Percentiles rank a stretch among this genome's conserved stretches.
phyloP scores from a whole-genome alignment of 2,113 vertebrate species.

The Hippolais icterina region DNA sequence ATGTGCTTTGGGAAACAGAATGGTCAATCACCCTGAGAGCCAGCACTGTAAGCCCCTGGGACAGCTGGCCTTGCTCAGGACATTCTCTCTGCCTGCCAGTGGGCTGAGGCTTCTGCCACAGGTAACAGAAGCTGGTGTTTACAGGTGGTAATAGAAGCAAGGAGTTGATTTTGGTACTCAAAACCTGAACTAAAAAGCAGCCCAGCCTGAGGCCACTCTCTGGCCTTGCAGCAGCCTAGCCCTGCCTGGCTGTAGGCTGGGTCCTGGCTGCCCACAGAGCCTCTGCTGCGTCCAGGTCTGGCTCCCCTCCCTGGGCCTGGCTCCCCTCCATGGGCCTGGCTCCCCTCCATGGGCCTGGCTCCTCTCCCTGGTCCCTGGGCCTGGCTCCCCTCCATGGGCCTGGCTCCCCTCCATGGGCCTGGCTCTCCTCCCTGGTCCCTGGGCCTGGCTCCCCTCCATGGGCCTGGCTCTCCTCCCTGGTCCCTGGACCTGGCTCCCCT shows the following conservation, averaged over 20 bases:
- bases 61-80: background rate
- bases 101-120: accelerated
- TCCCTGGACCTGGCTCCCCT: no score
- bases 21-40: background rate
- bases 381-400: accelerated
- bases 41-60: accelerated
- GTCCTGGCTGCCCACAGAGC: background rate
- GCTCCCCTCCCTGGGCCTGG: accelerated
- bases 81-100: accelerated
- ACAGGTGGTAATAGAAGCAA: background rate
- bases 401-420: accelerated
- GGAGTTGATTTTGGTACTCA: background rate
- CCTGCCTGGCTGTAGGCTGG: background rate
- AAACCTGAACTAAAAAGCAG: background rate
- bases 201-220: accelerated
- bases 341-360: accelerated
- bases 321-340: accelerated
- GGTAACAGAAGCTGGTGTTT: background rate
- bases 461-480: accelerated
- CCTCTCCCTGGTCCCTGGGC: accelerated
- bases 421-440: accelerated
- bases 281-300: accelerated
- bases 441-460: accelerated
- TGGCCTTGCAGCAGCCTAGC: background rate
- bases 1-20: background rate